A percentile compares a stretch with the other conserved stretches of the same genome.
phyloP scores from a whole-genome alignment of 35 echinoderm and acorn worm species.

The Nesometra sesokonis region DNA sequence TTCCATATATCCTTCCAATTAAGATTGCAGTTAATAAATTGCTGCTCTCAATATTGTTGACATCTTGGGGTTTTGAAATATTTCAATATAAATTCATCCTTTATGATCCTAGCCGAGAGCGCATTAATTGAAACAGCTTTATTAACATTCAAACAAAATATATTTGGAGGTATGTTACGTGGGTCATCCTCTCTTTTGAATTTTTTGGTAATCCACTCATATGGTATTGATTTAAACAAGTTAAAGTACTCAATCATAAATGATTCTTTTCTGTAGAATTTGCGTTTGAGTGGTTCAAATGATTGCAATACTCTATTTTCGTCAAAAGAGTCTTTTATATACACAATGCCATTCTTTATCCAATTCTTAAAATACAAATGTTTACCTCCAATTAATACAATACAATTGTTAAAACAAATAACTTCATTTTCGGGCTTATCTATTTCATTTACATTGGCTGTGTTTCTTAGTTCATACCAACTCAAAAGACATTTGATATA shows the following conservation, averaged over 20 bases:
- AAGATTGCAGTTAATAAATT: background rate
- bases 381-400: background rate
- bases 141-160: background rate
- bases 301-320: background rate
- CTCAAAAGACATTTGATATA: too few species aligned
- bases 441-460: background rate
- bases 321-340: background rate
- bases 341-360: background rate
- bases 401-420: background rate
- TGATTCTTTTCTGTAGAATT: background rate
- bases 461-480: too few species aligned
- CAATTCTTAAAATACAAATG: background rate
- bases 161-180: background rate
- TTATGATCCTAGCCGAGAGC: background rate
- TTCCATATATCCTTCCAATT: background rate
- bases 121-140: background rate
- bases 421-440: background rate
- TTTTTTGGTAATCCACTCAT: background rate
- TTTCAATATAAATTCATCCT: background rate
- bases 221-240: background rate
- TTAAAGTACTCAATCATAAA: background rate
- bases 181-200: background rate
- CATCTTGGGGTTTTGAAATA: background rate
- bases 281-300: background rate
- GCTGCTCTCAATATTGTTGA: background rate